phyloP scores from a whole-genome alignment of 2,888 invertebrate genomes.

The Amiota mariae region DNA sequence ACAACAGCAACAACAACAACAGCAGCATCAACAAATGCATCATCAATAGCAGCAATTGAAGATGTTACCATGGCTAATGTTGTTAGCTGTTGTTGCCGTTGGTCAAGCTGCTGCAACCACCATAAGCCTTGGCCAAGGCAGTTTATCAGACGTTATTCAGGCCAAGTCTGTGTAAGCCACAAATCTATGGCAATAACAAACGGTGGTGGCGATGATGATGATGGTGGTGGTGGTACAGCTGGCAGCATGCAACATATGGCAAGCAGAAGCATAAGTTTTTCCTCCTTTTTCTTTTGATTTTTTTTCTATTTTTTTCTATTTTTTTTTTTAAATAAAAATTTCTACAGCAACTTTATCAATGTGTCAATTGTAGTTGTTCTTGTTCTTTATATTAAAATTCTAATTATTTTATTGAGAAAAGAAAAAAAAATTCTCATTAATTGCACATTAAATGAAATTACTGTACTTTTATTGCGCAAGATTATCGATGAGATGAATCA shows the following conservation, averaged over 20 bases:
- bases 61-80: slow-evolving; percentile 25
- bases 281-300: slow-evolving; percentile 14
- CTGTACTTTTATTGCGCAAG: slow-evolving; percentile 21
- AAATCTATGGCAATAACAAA: background rate
- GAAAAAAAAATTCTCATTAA: slow-evolving; percentile 1
- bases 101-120: background rate
- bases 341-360: too few species aligned
- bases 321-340: background rate
- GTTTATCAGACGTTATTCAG: slow-evolving; percentile 48
- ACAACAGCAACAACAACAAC: slow-evolving; percentile 45
- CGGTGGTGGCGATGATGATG: background rate
- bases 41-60: slow-evolving; percentile 45
- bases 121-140: slow-evolving; percentile 36
- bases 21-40: slow-evolving; percentile 52
- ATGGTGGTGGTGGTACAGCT: background rate
- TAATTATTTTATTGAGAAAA: background rate
- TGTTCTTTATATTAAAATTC: too few species aligned
- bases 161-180: slow-evolving; percentile 49
- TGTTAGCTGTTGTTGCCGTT: slow-evolving; percentile 34
- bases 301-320: slow-evolving; percentile 6
- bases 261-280: too few species aligned
- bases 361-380: too few species aligned
- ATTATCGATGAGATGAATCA: background rate
- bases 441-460: slow-evolving; percentile 4
- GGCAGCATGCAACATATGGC: background rate